Base-by-base conservation (phyloP, 1,140 invertebrate species). In the Harpegnathos saltator region DNA sequence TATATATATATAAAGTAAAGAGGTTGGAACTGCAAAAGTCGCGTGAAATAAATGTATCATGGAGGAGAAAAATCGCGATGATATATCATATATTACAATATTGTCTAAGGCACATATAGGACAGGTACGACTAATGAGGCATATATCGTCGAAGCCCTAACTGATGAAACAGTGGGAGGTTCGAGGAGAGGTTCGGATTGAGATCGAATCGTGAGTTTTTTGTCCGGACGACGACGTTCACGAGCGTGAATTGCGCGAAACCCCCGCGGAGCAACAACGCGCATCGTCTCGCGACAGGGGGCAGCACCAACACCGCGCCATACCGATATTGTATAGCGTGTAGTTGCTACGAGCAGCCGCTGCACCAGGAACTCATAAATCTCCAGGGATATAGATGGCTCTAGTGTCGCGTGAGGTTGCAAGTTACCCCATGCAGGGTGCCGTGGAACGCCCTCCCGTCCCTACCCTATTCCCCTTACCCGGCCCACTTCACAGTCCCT, bases 361-460 rank as follows among this genome's bases (percentile, higher is more conserved):
- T 94, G 93, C 92, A 93, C 90, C 90, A 91, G 90, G 91, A 93
- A 91, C 89, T 91, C 93, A 94, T 94, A 94, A 94, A 94, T 94
- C 94, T 93, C 86, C 73, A 22, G 87, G 93, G 92, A 94, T 94
- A 94, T 93, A 94, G 94, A 94, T 94, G 94, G 93, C 93, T 94
- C 93, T 93, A 92, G 92, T 93, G 93, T 94, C 94, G 91, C 93
- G 91, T 92, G 93, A 93, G 93, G 89, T 89, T 89, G 91, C 90
- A 92, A 93, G 89, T 92, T 94, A 94, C 93, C 93, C 94, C 94
- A 94, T 94, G 92, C 94, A 85, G 94, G 92, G 93, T 93, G 90
- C 92, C 89, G 59, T 89, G 91, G 87, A 92, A 92, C 92, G 92
- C 92, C 92, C 91, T 89, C 91, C 89, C 90, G 84, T 90, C 90